Base-by-base conservation (phyloP, 1,140 invertebrate species). In the Bombus huntii region DNA sequence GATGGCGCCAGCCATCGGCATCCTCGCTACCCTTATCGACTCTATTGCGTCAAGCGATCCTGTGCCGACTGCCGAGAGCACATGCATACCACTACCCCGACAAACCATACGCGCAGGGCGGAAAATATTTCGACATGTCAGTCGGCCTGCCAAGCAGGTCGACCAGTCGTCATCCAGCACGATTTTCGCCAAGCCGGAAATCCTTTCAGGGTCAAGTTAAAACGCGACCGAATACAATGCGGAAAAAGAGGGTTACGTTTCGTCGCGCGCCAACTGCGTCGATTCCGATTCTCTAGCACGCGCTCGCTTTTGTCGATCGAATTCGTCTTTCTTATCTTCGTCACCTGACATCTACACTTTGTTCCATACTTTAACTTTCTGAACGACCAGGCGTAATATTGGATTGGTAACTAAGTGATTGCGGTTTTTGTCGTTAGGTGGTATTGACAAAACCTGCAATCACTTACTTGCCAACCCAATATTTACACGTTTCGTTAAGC, bases 1-100 rank as follows among this genome's bases (percentile, higher is more conserved):
- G 93, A 93, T 92, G 93, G 93, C 93, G 91, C 82, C 78, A 80
- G 85, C 53, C 18, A 77, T 25, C 59, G 78, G 66, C 4, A 80
- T 87, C 71, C 83, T 88, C 78, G 83, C 88, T 89, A 88, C 79
- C 73, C 76, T 92, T 92, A 92, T 91, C 91, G 90, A 92, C 91
- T 91, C 68, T 53, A 84, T 79, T 93, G 89, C 92, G 85, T 89
- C 91, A 93, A 90, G 82, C 68, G 79, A 78, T 28, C 37, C 74
- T 78, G 44, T 70, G 28, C 39, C 44, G 81, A 15, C 31, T 53
- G 18, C 1, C 18, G 47, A 53, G 47, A 53, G 47, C 18, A 53
- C 47, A 53, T 53, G 18, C 6, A 53, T 22, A 22, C 6, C 1
- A 22, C 18, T 22, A 53, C 1, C 3, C 8, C 5, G 12, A 39